These are phyloP conservation scores for Laspeyria flexula DNA, from an alignment of 2,888 invertebrate genomes.

Conservation along the genomic window DNA sequence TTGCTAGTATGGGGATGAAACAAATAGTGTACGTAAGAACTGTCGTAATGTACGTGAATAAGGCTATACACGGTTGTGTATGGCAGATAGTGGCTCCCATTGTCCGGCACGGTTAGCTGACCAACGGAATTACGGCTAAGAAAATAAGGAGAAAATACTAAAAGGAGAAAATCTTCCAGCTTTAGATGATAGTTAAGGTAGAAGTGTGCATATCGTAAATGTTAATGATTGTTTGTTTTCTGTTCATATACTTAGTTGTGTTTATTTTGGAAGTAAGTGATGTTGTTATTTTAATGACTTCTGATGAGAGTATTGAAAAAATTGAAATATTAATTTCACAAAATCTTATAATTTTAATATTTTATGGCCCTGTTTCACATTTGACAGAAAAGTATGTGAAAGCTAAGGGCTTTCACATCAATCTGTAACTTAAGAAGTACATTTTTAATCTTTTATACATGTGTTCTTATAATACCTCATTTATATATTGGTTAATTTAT, in stretches of 20 bases:
- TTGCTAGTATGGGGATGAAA: conserved; percentile 66
- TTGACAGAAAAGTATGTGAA: too few species aligned
- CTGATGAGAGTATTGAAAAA: too few species aligned
- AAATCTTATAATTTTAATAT: too few species aligned
- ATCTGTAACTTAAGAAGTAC: too few species aligned
- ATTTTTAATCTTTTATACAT: too few species aligned
- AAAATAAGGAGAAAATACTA: conserved; percentile 37
- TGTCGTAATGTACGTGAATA: conserved; percentile 61
- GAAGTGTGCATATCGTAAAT: conserved; percentile 11
- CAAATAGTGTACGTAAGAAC: conserved; percentile 69
- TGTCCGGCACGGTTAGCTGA: conserved; percentile 72
- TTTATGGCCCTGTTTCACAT: too few species aligned
- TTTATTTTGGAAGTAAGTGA: background rate
- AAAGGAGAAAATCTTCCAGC: conserved; percentile 36
- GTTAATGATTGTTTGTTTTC: background rate
- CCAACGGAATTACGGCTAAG: conserved; percentile 58
- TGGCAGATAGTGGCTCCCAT: conserved; percentile 63
- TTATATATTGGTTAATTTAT: too few species aligned
- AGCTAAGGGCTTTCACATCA: too few species aligned
- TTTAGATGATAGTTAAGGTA: conserved; percentile 30
- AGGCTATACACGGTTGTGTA: conserved; percentile 31
- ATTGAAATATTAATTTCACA: too few species aligned
- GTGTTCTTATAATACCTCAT: too few species aligned
- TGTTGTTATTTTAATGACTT: too few species aligned
- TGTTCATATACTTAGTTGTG: background rate